phyloP scores from a whole-genome alignment of 2,113 vertebrate genomes.

The Cebus imitator region DNA sequence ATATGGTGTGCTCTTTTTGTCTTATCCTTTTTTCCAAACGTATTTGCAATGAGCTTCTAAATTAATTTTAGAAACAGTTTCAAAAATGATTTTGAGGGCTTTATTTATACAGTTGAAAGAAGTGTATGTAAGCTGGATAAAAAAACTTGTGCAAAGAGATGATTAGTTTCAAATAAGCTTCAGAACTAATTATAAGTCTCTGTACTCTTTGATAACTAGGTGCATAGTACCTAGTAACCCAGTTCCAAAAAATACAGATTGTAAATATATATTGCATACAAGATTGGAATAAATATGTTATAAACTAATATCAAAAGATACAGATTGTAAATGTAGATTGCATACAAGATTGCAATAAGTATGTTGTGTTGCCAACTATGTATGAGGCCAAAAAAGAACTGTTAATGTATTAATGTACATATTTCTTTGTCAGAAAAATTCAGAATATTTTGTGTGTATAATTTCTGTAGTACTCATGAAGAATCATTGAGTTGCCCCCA shows the following conservation, averaged over 20 bases:
- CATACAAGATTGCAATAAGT: background rate
- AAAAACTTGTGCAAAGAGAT: background rate
- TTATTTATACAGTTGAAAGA: slow-evolving; percentile 7
- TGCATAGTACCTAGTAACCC: background rate
- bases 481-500: background rate
- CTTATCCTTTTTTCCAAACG: slow-evolving; percentile 3
- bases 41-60: background rate
- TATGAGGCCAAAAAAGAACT: background rate
- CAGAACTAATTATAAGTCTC: background rate
- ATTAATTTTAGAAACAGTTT: slow-evolving; percentile 1
- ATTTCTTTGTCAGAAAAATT: background rate
- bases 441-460: background rate
- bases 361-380: background rate
- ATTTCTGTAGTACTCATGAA: background rate
- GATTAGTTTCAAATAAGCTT: background rate
- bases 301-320: background rate
- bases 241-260: background rate
- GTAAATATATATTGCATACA: background rate
- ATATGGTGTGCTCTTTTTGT: background rate
- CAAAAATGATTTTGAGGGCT: background rate
- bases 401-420: background rate
- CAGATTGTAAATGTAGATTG: background rate
- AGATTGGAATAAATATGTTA: background rate
- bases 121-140: background rate
- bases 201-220: background rate